Evolutionary conservation across 2,888 invertebrate genomes (phyloP).

Genomic region (Shargacucullia verbasci): DNA sequence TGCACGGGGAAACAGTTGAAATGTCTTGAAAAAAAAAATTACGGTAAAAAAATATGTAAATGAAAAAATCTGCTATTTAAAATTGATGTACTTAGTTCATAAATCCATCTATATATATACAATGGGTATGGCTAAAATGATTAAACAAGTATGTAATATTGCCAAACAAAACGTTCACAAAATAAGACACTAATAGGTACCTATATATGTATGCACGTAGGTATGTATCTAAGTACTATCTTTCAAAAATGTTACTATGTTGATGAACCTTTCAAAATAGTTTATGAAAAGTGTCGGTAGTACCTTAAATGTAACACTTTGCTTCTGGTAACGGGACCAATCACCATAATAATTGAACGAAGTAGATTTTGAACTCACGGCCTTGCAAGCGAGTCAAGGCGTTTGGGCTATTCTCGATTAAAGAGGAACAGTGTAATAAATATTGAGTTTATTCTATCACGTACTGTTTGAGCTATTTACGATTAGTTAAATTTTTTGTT

Average conservation of each 20-base stretch:
- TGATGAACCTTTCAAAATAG: too few species aligned
- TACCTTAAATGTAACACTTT: too few species aligned
- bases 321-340: not conserved
- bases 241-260: too few species aligned
- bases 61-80: not conserved
- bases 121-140: too few species aligned
- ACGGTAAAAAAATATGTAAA: not conserved
- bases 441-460: constrained; percentile 26
- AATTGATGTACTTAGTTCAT: too few species aligned
- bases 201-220: too few species aligned
- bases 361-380: constrained; percentile 25
- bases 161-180: too few species aligned
- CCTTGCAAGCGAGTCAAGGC: constrained; percentile 30
- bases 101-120: too few species aligned
- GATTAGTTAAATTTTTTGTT: constrained; percentile 16
- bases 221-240: too few species aligned
- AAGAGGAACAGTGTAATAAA: constrained; percentile 7
- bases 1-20: constrained; percentile 15
- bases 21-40: not conserved
- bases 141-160: too few species aligned
- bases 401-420: constrained; percentile 7
- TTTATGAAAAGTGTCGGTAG: too few species aligned
- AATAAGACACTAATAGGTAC: too few species aligned
- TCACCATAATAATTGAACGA: constrained; percentile 16
- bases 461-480: constrained; percentile 10